Evolutionary conservation across 2,888 invertebrate genomes (phyloP), one percentile per base, ranked within the genome.

Genomic region (Malthinus seriepunctatus): DNA sequence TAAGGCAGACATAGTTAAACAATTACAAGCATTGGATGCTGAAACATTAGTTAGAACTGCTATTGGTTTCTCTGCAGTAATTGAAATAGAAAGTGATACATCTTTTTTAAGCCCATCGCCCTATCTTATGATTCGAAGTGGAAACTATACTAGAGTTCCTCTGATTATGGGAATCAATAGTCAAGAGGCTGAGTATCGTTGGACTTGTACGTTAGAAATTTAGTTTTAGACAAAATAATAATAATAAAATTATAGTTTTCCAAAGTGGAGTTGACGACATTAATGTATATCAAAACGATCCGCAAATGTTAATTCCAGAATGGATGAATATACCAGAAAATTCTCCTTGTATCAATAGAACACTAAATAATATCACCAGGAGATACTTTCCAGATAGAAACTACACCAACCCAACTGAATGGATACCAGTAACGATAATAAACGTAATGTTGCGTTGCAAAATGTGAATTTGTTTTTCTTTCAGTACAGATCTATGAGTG

Each of bases 1-100:
- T 39, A 46, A 60, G 5, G 46, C 54, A 52, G 47, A 32, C 2
- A 50, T 71, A 9, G 44, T 71, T 0, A 49, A 66, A 3, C 51
- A 56, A 38, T 51, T 71, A 15, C 66, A 62, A 56, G 46, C 34
- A 42, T 42, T 65, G 0, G 59, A 67, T 34, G 14, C 35, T 7
- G 34, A 32, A 4, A 31, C 35, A 3, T 34, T 62, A 8, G 48
- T 59, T 15, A 23, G n/a, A 7, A 50, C 45, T 37, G 32, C 15
- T 1, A 9, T n/a, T 9, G 31, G 32, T 46, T 7, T 31, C 33
- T 49, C n/a, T n/a, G 32, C 42, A 3, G 34, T 38, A 12, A 33
- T 42, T 1, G 55, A 56, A 49, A 2, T 32, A 1, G 48, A 48
- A 33, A 42, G 48, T 7, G 15, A 37, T 6, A 42, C 33, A 1